Conservation (phyloP, 2,113 vertebrate genomes). For the Mastomys natalensis region DNA sequence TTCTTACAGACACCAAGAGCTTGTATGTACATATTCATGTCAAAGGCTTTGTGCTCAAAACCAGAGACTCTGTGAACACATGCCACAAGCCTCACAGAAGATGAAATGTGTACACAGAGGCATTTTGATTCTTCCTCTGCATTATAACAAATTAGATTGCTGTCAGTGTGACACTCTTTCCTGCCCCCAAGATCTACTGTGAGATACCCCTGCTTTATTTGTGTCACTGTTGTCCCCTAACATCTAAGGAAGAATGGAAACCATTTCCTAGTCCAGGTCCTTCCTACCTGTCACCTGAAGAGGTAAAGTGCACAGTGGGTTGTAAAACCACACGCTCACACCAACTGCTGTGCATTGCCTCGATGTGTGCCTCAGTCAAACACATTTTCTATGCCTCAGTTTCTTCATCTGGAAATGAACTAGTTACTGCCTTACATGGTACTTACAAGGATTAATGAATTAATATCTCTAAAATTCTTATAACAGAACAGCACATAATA, state of each 20-base stretch:
- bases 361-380: neutral
- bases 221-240: neutral
- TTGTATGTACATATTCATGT: neutral
- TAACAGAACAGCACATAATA: neutral
- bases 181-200: neutral
- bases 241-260: neutral
- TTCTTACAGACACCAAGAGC: neutral
- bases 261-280: neutral
- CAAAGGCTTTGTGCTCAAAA: neutral
- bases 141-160: neutral
- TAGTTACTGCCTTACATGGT: neutral
- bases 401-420: neutral
- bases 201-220: neutral
- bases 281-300: neutral
- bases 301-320: neutral
- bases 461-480: slow-evolving; percentile 12
- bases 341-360: neutral
- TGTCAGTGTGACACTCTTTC: neutral
- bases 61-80: neutral
- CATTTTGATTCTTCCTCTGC: neutral
- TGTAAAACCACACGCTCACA: neutral
- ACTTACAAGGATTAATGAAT: slow-evolving; percentile 4
- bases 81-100: neutral
- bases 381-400: slow-evolving; percentile 1
- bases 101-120: neutral